Conservation (phyloP, 2,797 vertebrate genomes). For the Tolypeutes matacus region DNA sequence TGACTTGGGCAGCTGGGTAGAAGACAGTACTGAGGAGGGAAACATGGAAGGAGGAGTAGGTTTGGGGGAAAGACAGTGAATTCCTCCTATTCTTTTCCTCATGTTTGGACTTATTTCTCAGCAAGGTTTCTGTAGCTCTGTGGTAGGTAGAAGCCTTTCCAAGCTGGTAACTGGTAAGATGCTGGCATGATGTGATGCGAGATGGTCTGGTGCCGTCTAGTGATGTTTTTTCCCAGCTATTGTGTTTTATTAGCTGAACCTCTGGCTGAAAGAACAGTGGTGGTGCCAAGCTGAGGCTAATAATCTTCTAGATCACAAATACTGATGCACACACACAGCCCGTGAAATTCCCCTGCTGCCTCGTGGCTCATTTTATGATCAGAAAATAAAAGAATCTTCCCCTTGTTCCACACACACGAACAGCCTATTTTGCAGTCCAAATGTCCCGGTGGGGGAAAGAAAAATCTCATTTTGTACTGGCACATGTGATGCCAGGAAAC, state of each 20-base stretch:
- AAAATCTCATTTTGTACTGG: conserved; percentile 78
- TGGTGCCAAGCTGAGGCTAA: conserved; percentile 63
- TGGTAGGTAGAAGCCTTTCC: conserved; percentile 46
- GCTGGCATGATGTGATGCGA: neutral
- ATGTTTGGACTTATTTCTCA: neutral
- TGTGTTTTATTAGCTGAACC: conserved; percentile 74
- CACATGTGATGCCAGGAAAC: conserved; percentile 68
- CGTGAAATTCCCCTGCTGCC: conserved; percentile 31
- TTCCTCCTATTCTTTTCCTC: conserved; percentile 5
- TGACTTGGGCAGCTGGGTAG: neutral
- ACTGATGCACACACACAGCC: neutral
- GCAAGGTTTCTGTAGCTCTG: neutral
- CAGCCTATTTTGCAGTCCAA: conserved; percentile 66
- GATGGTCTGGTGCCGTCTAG: conserved; percentile 21
- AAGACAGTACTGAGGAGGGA: neutral
- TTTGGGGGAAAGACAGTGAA: neutral
- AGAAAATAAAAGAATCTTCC: neutral
- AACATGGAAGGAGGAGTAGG: neutral
- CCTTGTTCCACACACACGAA: conserved; percentile 55
- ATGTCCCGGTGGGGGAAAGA: conserved; percentile 65
- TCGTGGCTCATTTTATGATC: conserved; percentile 68
- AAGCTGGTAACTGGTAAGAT: conserved; percentile 24
- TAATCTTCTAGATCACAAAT: conserved; percentile 66
- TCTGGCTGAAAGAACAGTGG: conserved; percentile 70
- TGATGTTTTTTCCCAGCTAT: conserved; percentile 64